These are phyloP conservation scores for Oreochromis grahami DNA, from an alignment of 2,797 vertebrate genomes.

Conservation along the genomic window DNA sequence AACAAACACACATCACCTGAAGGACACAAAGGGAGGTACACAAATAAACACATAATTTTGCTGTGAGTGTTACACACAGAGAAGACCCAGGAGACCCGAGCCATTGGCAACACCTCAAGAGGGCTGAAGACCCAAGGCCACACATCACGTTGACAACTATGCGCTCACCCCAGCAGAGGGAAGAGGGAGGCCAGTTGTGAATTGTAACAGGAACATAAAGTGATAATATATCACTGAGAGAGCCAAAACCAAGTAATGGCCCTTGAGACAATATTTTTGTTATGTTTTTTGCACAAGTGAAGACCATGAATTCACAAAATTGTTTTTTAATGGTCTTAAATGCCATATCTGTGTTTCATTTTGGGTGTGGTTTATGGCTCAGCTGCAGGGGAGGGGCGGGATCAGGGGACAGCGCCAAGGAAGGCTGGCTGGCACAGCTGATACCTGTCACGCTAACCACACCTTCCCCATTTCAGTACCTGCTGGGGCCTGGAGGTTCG, in stretches of 20 bases:
- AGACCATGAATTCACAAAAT: neutral
- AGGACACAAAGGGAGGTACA: neutral
- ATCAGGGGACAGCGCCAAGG: neutral
- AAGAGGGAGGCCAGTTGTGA: neutral
- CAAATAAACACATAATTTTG: neutral
- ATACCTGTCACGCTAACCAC: neutral
- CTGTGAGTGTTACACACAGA: neutral
- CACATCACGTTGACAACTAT: neutral
- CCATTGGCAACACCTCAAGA: neutral
- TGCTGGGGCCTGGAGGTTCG: neutral
- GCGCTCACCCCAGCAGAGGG: neutral
- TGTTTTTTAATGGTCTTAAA: neutral
- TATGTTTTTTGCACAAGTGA: neutral
- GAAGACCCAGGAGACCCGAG: neutral
- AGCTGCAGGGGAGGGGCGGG: neutral
- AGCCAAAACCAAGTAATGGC: neutral
- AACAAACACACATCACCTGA: neutral
- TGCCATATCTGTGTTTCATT: neutral
- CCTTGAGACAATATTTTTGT: neutral
- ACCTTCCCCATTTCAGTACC: neutral
- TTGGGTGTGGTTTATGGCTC: neutral
- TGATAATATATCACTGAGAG: neutral
- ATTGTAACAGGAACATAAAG: neutral
- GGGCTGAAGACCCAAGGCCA: neutral
- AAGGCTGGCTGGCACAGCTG: neutral